Conservation (phyloP, 2,797 vertebrate species). For the Mionectes olivaceus region DNA sequence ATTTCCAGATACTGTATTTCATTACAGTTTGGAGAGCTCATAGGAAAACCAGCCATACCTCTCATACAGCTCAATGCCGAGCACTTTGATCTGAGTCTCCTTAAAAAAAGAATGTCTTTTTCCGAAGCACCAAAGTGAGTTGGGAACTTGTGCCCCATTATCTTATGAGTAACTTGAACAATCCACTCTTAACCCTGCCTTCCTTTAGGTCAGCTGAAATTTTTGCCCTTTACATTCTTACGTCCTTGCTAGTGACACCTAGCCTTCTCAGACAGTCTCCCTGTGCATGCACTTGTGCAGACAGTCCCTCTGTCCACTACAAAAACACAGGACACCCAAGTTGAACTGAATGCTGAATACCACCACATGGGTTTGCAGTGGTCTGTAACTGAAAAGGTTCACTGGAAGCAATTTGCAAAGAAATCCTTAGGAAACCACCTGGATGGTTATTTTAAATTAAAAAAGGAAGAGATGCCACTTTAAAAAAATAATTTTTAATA, state of each 20-base stretch:
- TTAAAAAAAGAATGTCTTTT: not conserved
- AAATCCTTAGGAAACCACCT: conserved; percentile 85
- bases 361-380: conserved; percentile 81
- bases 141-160: not conserved
- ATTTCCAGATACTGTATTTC: not conserved
- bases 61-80: not conserved
- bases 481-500: conserved; percentile 81
- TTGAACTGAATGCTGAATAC: conserved; percentile 75
- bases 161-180: not conserved
- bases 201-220: not conserved
- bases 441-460: conserved; percentile 83
- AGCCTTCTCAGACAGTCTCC: not conserved
- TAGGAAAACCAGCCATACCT: not conserved
- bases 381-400: conserved; percentile 82
- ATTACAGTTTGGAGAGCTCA: not conserved
- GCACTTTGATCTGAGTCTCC: not conserved
- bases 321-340: conserved; percentile 81
- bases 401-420: conserved; percentile 85
- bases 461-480: conserved; percentile 85
- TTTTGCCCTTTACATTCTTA: not conserved
- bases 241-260: not conserved
- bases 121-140: not conserved
- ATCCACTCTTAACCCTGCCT: not conserved
- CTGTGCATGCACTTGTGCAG: not conserved
- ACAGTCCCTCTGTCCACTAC: conserved; percentile 62